Conservation (phyloP, 2,888 invertebrate genomes). For the Dynastes tityus region DNA sequence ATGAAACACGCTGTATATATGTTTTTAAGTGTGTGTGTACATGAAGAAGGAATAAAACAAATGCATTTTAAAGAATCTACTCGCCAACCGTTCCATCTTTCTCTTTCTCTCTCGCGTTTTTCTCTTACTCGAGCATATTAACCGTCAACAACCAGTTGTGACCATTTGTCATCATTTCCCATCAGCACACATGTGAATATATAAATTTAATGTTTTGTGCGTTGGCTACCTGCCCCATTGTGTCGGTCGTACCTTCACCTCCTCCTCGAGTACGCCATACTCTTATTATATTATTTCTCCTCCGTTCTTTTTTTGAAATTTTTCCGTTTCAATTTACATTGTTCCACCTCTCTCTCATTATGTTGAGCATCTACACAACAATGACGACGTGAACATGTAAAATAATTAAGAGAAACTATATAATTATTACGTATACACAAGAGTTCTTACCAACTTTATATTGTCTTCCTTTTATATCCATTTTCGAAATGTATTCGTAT, state of each 20-base stretch:
- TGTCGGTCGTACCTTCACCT: constrained; percentile 13
- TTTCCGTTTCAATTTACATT: constrained; percentile 14
- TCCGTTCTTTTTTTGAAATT: background rate
- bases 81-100: constrained; percentile 12
- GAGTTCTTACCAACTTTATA: background rate
- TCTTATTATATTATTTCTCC: constrained; percentile 18
- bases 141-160: constrained; percentile 37
- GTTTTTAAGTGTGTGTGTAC: background rate
- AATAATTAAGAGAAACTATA: constrained; percentile 44
- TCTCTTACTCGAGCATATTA: constrained; percentile 18
- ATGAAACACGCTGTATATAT: background rate
- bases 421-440: constrained; percentile 19
- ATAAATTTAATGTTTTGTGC: constrained; percentile 42
- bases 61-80: constrained; percentile 17
- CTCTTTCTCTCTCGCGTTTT: background rate
- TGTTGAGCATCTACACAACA: constrained; percentile 13
- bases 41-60: constrained; percentile 22
- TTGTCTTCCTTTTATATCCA: background rate
- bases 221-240: constrained; percentile 40
- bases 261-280: constrained; percentile 6
- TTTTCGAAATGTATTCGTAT: background rate
- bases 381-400: constrained; percentile 7
- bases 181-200: constrained; percentile 43
- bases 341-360: constrained; percentile 21
- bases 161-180: constrained; percentile 45